Percentiles rank a stretch among this genome's conserved stretches.
Evolutionary conservation across 1,140 invertebrate genomes (phyloP).

Genomic region (Cecropterus lyciades): DNA sequence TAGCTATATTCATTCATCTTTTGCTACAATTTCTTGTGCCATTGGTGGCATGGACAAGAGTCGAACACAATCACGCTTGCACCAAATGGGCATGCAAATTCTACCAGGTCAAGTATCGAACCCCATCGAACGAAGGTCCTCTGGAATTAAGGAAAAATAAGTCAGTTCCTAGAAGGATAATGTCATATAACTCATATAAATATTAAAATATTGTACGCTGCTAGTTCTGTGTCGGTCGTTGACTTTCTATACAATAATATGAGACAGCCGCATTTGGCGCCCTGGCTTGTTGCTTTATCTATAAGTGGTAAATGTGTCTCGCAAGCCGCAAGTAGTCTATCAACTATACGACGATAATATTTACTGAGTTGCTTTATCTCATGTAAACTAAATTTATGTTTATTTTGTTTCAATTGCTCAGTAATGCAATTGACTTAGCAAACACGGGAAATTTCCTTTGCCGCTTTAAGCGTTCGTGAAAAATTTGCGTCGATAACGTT

Average conservation of each 20-base stretch:
- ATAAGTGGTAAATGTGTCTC: slow-evolving; percentile 49
- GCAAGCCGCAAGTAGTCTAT: slow-evolving; percentile 34
- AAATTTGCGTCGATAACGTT: slow-evolving; percentile 8
- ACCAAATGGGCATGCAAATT: too few relatives aligned
- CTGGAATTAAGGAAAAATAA: too few relatives aligned
- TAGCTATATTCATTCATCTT: too few relatives aligned
- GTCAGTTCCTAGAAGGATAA: too few relatives aligned
- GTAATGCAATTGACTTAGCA: slow-evolving; percentile 22
- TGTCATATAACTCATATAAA: neutral
- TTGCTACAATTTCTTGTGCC: too few relatives aligned
- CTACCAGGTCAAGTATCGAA: too few relatives aligned
- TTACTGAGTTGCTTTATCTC: slow-evolving; percentile 32
- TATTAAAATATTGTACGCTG: slow-evolving; percentile 29
- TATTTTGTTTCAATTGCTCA: slow-evolving; percentile 29
- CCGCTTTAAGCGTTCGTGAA: neutral
- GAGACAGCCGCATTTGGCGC: slow-evolving; percentile 62
- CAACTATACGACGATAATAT: slow-evolving; percentile 25
- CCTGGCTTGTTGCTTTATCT: slow-evolving; percentile 58
- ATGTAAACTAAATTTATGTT: slow-evolving; percentile 33
- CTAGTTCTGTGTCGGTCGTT: slow-evolving; percentile 69
- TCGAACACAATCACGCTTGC: too few relatives aligned
- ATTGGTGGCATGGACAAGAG: too few relatives aligned
- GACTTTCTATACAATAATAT: slow-evolving; percentile 64
- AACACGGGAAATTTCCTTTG: slow-evolving; percentile 10
- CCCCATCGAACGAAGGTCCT: too few relatives aligned